Base-by-base conservation (phyloP, 2,797 vertebrate species). In the Labeo calbasu region DNA sequence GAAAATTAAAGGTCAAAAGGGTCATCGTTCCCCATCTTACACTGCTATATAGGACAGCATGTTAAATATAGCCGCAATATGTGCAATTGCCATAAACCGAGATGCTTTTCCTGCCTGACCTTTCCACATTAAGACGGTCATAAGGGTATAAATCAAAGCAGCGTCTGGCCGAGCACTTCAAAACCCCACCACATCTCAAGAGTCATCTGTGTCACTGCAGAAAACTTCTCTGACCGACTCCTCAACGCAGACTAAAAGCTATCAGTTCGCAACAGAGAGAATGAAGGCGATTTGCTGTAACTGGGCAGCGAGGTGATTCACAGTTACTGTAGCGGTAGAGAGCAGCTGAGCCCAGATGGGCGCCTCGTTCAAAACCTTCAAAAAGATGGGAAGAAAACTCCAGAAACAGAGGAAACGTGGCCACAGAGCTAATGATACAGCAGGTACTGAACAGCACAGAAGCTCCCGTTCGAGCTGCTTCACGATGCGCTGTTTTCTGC, bases 41-140 rank as follows among this genome's bases (percentile, higher is more conserved):
- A 50, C n/a, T 51, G 21, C 4, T n/a, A 65, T 65, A 78, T 21
- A 68, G 12, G 46, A 79, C 13, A 40, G 8, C 8, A 61, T 77
- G 43, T 36, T 66, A 40, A 68, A 68, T 40, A 51, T 53, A 53
- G 10, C 65, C 6, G n/a, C 50, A 40, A n/a, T 69, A 19, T 28
- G 51, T 70, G 36, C 19, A 4, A 12, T 71, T 70, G 36, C 32
- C 65, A 80, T 25, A n/a, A 12, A 71, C n/a, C 19, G 25, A 61
- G 59, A 61, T 14, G 23, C 59, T 14, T 25, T 57, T 59, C 25
- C 11, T 4, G 7, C 1, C 70, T 40, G 57, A 48, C 53, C 79
- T 82, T 63, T 82, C 70, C 80, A 63, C 43, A 73, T 73, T 19
- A 36, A 12, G 5, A 36, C 14, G 4, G 17, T n/a, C 23, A 28